These are phyloP conservation scores for Drosophila insularis DNA, from an alignment of 1,140 invertebrate species.

Conservation along the genomic window DNA sequence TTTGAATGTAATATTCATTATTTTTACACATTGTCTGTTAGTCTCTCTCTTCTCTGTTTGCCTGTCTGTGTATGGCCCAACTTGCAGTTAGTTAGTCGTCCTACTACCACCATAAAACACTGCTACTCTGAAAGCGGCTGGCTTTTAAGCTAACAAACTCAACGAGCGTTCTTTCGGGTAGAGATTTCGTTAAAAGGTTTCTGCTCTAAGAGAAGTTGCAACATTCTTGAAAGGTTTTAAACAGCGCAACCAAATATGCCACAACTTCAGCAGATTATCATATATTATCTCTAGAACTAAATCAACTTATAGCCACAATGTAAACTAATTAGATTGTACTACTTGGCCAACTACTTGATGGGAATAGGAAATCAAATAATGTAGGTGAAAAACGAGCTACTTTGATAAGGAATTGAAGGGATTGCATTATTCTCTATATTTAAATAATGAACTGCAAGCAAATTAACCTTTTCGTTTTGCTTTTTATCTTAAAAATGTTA, in stretches of 20 bases:
- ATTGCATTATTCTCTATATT: no score
- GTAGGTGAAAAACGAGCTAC: no score
- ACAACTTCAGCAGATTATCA: no score
- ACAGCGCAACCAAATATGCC: not conserved
- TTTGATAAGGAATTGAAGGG: no score
- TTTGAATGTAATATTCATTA: slow-evolving; percentile 81
- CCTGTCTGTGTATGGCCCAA: not conserved
- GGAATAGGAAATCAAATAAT: no score
- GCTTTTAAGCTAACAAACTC: slow-evolving; percentile 3
- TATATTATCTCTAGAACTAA: no score
- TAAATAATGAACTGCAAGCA: not conserved
- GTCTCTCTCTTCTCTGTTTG: slow-evolving; percentile 11
- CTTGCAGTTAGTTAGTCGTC: slow-evolving; percentile 41
- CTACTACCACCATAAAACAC: slow-evolving; percentile 17
- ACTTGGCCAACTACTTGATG: no score
- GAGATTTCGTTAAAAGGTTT: not conserved
- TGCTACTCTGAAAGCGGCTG: slow-evolving; percentile 39
- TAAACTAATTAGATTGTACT: no score
- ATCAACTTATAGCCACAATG: no score
- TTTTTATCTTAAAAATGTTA: not conserved
- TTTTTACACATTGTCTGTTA: slow-evolving; percentile 72
- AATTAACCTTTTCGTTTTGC: not conserved
- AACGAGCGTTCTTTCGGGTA: not conserved
- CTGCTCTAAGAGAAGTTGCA: no score
- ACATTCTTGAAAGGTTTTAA: not conserved